A percentile compares a stretch with the other conserved stretches of the same genome.
These are phyloP conservation scores for Varroa destructor DNA, from an alignment of 1,140 invertebrate species.

Conservation along the genomic window DNA sequence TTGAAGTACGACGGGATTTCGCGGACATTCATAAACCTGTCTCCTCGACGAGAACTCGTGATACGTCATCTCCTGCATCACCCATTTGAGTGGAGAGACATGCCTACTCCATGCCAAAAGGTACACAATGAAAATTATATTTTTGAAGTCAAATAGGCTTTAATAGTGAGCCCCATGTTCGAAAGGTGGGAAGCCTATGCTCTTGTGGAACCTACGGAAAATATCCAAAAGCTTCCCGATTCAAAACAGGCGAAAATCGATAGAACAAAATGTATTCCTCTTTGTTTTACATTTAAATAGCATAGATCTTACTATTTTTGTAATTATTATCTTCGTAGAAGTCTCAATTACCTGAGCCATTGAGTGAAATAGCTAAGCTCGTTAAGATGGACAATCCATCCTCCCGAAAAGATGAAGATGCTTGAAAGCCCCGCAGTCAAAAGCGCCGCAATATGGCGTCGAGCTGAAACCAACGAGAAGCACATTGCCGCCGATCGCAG, in stretches of 20 bases:
- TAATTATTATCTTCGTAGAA: neutral
- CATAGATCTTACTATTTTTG: neutral
- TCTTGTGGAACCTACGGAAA: too few relatives aligned
- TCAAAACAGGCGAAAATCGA: too few relatives aligned
- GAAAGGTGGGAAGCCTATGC: too few relatives aligned
- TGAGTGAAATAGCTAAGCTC: conserved; percentile 21
- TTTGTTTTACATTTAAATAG: too few relatives aligned
- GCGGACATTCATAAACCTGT: conserved; percentile 6
- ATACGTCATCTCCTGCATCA: conserved; percentile 26
- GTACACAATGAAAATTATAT: neutral
- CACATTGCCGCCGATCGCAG: conserved; percentile 57
- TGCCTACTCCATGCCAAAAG: neutral
- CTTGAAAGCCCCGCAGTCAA: neutral
- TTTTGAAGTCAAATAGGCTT: neutral
- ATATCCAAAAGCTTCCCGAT: too few relatives aligned
- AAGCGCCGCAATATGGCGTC: conserved; percentile 27
- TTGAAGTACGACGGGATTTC: conserved; percentile 22
- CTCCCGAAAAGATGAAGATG: conserved; percentile 17
- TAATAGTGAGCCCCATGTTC: too few relatives aligned
- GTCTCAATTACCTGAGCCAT: conserved; percentile 13
- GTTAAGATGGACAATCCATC: neutral
- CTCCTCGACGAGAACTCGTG: conserved; percentile 24
- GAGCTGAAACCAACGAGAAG: conserved; percentile 49
- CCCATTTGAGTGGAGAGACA: conserved; percentile 19
- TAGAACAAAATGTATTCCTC: too few relatives aligned